Percentiles rank a stretch among this genome's conserved stretches.
Evolutionary conservation across 1,140 invertebrate genomes (phyloP).

Genomic region (Bombus ignitus): DNA sequence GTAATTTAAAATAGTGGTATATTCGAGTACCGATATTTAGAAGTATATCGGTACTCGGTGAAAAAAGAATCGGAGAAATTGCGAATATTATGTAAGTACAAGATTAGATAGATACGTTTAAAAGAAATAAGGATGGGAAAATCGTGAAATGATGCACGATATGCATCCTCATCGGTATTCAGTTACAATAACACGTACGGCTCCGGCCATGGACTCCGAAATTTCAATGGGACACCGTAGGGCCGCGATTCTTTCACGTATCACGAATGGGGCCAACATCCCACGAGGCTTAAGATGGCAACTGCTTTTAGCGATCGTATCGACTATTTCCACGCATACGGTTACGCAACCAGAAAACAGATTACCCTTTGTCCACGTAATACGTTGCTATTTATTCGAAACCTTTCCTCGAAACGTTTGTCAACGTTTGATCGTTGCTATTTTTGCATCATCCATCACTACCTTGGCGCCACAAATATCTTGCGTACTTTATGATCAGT

Average conservation of each 20-base stretch:
- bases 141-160: slow-evolving; percentile 42
- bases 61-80: neutral
- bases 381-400: neutral
- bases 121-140: neutral
- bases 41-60: neutral
- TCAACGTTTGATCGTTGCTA: neutral
- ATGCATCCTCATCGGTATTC: slow-evolving; percentile 75
- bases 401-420: neutral
- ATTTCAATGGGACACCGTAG: slow-evolving; percentile 69
- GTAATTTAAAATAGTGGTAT: neutral
- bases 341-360: slow-evolving; percentile 34
- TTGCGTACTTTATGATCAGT: neutral
- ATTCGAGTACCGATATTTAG: neutral
- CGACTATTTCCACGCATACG: slow-evolving; percentile 36
- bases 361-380: slow-evolving; percentile 9
- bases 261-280: slow-evolving; percentile 60
- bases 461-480: neutral
- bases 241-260: slow-evolving; percentile 71
- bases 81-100: neutral
- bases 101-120: neutral
- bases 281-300: slow-evolving; percentile 49
- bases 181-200: slow-evolving; percentile 47
- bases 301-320: slow-evolving; percentile 49
- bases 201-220: slow-evolving; percentile 67
- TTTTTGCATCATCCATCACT: neutral